These are phyloP conservation scores for Spatulosminthurus flaviceps DNA, from an alignment of 2,888 invertebrate species.

Conservation along the genomic window DNA sequence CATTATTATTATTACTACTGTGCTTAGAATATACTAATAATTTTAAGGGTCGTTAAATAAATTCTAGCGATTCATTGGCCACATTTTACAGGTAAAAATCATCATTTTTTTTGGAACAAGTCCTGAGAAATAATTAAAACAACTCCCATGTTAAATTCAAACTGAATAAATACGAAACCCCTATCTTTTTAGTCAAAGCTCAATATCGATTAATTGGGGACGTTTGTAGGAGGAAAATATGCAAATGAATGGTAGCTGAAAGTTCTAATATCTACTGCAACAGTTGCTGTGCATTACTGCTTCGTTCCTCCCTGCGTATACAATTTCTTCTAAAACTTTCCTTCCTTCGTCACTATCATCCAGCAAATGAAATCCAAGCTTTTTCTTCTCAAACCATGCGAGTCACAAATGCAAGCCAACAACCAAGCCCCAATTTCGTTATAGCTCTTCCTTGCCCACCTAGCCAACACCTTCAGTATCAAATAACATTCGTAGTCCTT, in stretches of 20 bases:
- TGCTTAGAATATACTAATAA: too few relatives aligned
- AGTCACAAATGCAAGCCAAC: too few relatives aligned
- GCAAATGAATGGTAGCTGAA: neutral
- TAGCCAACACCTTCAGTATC: conserved; percentile 46
- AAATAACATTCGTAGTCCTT: conserved; percentile 32
- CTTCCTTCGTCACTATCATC: conserved; percentile 1
- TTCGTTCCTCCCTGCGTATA: too few relatives aligned
- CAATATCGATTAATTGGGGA: conserved; percentile 32
- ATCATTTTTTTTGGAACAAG: too few relatives aligned
- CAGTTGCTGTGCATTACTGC: too few relatives aligned
- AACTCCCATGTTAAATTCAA: neutral
- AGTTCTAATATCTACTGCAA: neutral
- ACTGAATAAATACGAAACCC: too few relatives aligned
- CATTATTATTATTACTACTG: too few relatives aligned
- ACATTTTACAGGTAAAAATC: too few relatives aligned
- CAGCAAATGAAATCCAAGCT: neutral
- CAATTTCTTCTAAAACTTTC: neutral
- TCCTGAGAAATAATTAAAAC: neutral
- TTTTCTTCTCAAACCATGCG: too few relatives aligned
- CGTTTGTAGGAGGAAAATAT: conserved; percentile 10
- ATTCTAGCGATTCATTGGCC: too few relatives aligned
- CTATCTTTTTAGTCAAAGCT: neutral
- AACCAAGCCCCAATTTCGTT: neutral
- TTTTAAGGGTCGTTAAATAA: too few relatives aligned
- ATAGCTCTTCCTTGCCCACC: conserved; percentile 44